phyloP scores from a whole-genome alignment of 2,797 vertebrate genomes.

The Apodemus agrarius region DNA sequence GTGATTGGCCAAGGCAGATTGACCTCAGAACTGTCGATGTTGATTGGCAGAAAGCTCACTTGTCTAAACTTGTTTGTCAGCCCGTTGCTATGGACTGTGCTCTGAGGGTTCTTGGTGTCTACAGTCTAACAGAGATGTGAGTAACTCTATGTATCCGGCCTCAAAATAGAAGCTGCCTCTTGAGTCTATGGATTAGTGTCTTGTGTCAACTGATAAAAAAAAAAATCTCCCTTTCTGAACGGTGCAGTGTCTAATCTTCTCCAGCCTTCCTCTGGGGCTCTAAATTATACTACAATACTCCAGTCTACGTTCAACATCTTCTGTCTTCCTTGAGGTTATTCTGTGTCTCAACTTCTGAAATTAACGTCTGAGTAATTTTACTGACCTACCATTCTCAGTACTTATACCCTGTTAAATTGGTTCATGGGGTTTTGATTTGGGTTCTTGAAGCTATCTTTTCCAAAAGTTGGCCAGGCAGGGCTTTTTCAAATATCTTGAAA shows the following conservation, averaged over 20 bases:
- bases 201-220: constrained; percentile 26
- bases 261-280: neutral
- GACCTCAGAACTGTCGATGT: neutral
- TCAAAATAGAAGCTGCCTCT: neutral
- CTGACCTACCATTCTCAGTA: neutral
- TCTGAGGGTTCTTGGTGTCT: neutral
- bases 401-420: neutral
- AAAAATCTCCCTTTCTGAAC: constrained; percentile 16
- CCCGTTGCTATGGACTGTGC: neutral
- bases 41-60: neutral
- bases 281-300: neutral
- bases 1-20: neutral
- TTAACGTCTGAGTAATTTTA: neutral
- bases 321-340: neutral
- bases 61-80: neutral
- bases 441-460: constrained; percentile 26
- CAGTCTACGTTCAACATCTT: neutral
- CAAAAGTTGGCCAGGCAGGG: neutral
- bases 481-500: neutral
- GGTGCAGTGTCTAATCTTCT: constrained; percentile 18
- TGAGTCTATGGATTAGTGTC: constrained; percentile 6
- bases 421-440: neutral
- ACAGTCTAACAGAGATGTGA: neutral
- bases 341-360: neutral
- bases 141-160: neutral